Evolutionary conservation across 2,113 vertebrate species (phyloP), one percentile per base, ranked within the genome.

Genomic region (Crotalus horridus): DNA sequence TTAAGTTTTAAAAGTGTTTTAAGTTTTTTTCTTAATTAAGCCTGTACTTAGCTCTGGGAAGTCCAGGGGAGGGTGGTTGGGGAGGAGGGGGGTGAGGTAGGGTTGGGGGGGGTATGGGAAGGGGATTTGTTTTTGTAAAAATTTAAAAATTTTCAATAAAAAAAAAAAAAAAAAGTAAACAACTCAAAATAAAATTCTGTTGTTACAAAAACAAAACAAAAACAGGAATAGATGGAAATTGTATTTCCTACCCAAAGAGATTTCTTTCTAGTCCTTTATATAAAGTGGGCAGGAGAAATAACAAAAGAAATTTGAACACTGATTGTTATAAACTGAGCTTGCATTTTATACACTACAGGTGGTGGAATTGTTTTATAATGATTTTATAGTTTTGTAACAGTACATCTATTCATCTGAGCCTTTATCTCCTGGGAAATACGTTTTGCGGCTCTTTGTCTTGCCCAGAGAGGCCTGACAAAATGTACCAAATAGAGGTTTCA

Each of bases 401-500:
- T 69, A 33, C 15, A 74, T 74, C n/a, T 74, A 74, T 12, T 74
- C 15, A 17, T 39, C 69, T 74, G 69, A 74, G n/a, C 69, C n/a
- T 74, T 74, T 74, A 33, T 17, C n/a, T 74, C n/a, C n/a, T 39
- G n/a, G 33, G 33, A 39, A 81, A 81, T 81, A 81, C 3, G 33
- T 39, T 81, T 74, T 81, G 17, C 33, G 33, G 7, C 39, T 39
- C 69, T 81, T 81, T 81, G 17, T 81, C 33, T 81, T 81, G 33
- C 69, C 15, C 15, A 81, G 33, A 81, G 69, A 81, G 33, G 69
- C 15, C 33, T 81, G 69, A 81, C 20, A 89, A 93, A 93, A 87
- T 87, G 39, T 90, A 89, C 51, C 90, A 81, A 64, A 85, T 69
- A 92, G 88, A 64, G 12, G 94, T 93, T 95, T 94, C 53, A 93